These are phyloP conservation scores for Pseudeuparius sepicola DNA, from an alignment of 2,888 invertebrate species.

Conservation along the genomic window DNA sequence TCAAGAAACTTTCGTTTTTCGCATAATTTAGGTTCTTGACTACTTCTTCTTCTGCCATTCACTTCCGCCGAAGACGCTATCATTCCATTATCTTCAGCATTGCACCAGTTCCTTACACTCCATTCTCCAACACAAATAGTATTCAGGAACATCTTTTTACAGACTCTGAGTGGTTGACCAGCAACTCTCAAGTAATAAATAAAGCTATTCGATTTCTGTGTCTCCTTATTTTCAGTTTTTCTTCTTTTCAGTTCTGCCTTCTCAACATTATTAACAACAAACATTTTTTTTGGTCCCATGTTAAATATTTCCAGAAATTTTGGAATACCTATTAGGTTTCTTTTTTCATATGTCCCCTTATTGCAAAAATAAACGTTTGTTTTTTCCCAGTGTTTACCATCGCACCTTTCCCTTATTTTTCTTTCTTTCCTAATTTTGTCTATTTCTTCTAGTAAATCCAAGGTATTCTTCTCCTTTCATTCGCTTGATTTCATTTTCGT, in stretches of 20 bases:
- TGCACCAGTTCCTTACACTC: slow-evolving; percentile 10
- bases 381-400: slow-evolving; percentile 1
- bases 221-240: slow-evolving; percentile 4
- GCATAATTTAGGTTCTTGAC: slow-evolving; percentile 9
- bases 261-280: slow-evolving; percentile 8
- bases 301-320: slow-evolving; percentile 2
- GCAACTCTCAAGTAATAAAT: slow-evolving; percentile 11
- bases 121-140: slow-evolving; percentile 8
- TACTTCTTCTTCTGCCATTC: slow-evolving; percentile 1
- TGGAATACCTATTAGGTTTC: slow-evolving; percentile 2
- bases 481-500: slow-evolving; percentile 2
- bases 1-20: slow-evolving; percentile 7
- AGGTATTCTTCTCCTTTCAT: slow-evolving; percentile 2
- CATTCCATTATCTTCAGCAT: slow-evolving; percentile 10
- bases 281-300: slow-evolving; percentile 9
- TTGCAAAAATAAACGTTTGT: slow-evolving; percentile 2
- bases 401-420: slow-evolving; percentile 3
- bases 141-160: slow-evolving; percentile 3
- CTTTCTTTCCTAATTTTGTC: slow-evolving; percentile 3
- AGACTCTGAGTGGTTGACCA: slow-evolving; percentile 8
- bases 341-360: slow-evolving; percentile 1
- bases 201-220: slow-evolving; percentile 6
- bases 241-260: slow-evolving; percentile 7
- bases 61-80: background rate
- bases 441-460: slow-evolving; percentile 2